A percentile compares a stretch with the other conserved stretches of the same genome.
Evolutionary conservation across 2,888 invertebrate species (phyloP).

Genomic region (Drosophila merina): DNA sequence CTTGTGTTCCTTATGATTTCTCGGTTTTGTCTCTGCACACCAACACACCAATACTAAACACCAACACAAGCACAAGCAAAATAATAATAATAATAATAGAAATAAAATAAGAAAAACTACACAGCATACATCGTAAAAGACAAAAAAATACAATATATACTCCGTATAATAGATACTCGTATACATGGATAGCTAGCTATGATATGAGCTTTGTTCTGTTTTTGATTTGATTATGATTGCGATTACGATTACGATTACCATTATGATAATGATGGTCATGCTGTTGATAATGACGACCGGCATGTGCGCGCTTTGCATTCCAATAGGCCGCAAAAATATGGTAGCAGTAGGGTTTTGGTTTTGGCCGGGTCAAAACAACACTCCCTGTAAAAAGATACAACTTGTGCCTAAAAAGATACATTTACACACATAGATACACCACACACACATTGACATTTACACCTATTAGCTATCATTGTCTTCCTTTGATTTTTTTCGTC

Average conservation of each 20-base stretch:
- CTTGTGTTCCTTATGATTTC: conserved; percentile 47
- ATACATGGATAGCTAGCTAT: conserved; percentile 8
- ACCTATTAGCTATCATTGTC: conserved; percentile 39
- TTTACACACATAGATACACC: conserved; percentile 11
- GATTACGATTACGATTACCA: conserved; percentile 8
- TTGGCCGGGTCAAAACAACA: conserved; percentile 8
- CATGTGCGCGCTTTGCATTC: conserved; percentile 73
- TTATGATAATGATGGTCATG: conserved; percentile 30
- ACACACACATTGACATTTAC: conserved; percentile 14
- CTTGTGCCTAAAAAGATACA: conserved; percentile 20
- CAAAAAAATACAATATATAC: background rate
- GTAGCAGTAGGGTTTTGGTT: conserved; percentile 36
- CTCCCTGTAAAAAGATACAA: conserved; percentile 41
- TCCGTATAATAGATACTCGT: conserved; percentile 3
- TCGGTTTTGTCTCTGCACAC: conserved; percentile 42
- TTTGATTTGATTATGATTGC: conserved; percentile 41
- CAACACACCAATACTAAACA: background rate
- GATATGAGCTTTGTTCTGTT: conserved; percentile 36
- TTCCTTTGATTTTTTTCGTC: conserved; percentile 40
- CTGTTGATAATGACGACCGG: conserved; percentile 59
- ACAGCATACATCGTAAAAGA: background rate
- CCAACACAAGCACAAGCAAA: conserved; percentile 5
- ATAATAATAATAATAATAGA: background rate
- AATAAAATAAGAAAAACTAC: conserved; percentile 6
- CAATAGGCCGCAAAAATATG: conserved; percentile 46